Evolutionary conservation across 2,888 invertebrate species (phyloP).

Genomic region (Cosmia trapezina): DNA sequence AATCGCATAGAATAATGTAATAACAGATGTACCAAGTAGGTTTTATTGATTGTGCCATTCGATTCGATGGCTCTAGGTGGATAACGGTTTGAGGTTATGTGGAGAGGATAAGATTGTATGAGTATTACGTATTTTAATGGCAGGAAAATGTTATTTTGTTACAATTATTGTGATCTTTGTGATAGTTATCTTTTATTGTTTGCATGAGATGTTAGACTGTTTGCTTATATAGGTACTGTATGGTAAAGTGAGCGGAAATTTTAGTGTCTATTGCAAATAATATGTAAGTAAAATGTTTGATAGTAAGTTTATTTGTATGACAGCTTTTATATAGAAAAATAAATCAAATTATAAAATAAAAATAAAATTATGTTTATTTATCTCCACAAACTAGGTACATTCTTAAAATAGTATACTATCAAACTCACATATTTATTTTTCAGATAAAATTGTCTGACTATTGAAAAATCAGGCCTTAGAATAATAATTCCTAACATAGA

Average conservation of each 20-base stretch:
- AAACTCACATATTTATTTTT: too few relatives aligned
- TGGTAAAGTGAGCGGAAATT: not conserved
- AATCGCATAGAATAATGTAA: slow-evolving; percentile 77
- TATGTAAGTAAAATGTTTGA: not conserved
- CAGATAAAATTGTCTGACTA: too few relatives aligned
- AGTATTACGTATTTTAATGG: not conserved
- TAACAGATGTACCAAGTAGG: slow-evolving; percentile 44
- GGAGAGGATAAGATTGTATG: slow-evolving; percentile 18
- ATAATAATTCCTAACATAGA: slow-evolving; percentile 2
- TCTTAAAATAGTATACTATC: too few relatives aligned
- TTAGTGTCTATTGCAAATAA: not conserved
- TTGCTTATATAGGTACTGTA: too few relatives aligned
- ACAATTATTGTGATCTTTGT: not conserved
- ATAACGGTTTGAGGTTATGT: slow-evolving; percentile 33
- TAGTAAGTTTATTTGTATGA: not conserved
- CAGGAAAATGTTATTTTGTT: not conserved
- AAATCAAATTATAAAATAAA: too few relatives aligned
- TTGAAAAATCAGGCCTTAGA: too few relatives aligned
- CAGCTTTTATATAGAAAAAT: too few relatives aligned
- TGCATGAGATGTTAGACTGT: not conserved
- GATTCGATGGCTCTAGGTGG: slow-evolving; percentile 38
- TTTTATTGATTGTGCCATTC: slow-evolving; percentile 36
- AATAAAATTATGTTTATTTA: too few relatives aligned
- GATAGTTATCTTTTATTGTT: not conserved
- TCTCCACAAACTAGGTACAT: too few relatives aligned